Evolutionary conservation across 37 sponge, comb jelly and placozoan genomes (phyloP).

Genomic region (Spongia lamella): DNA sequence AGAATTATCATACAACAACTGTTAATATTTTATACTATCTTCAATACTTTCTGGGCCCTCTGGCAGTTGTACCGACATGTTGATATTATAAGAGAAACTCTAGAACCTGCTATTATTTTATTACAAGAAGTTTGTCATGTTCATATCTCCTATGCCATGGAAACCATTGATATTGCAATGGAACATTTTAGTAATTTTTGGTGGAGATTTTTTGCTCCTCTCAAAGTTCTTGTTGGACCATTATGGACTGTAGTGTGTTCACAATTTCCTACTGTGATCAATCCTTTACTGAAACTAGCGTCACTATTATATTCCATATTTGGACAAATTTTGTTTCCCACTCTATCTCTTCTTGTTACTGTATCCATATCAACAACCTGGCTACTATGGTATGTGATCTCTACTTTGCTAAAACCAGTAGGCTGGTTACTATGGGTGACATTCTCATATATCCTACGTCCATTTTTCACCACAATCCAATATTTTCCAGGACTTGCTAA

Average conservation of each 20-base stretch:
- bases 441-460: too few species aligned
- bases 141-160: conserved; percentile 49
- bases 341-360: neutral
- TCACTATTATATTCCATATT: neutral
- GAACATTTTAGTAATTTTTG: conserved; percentile 55
- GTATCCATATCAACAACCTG: neutral
- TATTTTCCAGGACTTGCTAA: too few species aligned
- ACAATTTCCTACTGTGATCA: conserved; percentile 12
- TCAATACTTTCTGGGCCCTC: conserved; percentile 77
- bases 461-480: too few species aligned
- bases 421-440: too few species aligned
- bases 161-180: conserved; percentile 32
- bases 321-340: conserved; percentile 2
- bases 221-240: conserved; percentile 42
- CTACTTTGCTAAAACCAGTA: too few species aligned
- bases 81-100: conserved; percentile 52
- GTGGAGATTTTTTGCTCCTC: conserved; percentile 53
- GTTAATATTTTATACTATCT: conserved; percentile 60
- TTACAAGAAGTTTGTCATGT: conserved; percentile 11
- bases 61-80: conserved; percentile 91
- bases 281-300: conserved; percentile 1
- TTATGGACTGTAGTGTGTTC: conserved; percentile 23
- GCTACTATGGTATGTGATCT: too few species aligned
- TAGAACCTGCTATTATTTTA: conserved; percentile 55
- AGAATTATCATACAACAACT: conserved; percentile 45